These are phyloP conservation scores for Nothocercus nigrocapillus DNA, from an alignment of 2,113 vertebrate species.

Conservation along the genomic window DNA sequence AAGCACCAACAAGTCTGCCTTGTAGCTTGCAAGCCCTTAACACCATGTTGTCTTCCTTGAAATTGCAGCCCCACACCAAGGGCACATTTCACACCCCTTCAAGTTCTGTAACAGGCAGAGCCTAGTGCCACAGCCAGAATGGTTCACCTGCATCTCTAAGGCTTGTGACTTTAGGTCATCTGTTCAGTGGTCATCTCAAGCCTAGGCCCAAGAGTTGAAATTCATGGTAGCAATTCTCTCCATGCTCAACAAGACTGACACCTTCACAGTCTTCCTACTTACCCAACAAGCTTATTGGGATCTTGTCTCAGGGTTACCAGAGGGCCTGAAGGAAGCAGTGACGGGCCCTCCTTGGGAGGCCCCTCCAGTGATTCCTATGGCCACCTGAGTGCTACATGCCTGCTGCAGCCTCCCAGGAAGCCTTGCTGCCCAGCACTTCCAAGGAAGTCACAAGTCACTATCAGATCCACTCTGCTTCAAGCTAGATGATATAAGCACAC, in stretches of 20 bases:
- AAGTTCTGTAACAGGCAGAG: not conserved
- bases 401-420: not conserved
- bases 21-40: not conserved
- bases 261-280: not conserved
- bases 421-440: not conserved
- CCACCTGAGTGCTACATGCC: not conserved
- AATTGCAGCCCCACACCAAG: not conserved
- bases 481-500: fast-evolving
- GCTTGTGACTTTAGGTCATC: not conserved
- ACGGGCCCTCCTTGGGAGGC: not conserved
- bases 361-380: not conserved
- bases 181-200: not conserved
- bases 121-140: not conserved
- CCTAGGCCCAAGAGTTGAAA: not conserved
- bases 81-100: not conserved
- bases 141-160: not conserved
- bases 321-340: not conserved
- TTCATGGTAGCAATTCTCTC: not conserved
- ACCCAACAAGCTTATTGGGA: fast-evolving
- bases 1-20: constrained; percentile 12
- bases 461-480: not conserved
- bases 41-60: not conserved
- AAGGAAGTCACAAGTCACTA: not conserved
- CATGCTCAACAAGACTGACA: fast-evolving
- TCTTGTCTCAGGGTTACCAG: not conserved